Evolutionary conservation across 2,797 vertebrate species (phyloP).

Genomic region (Argyrosomus regius): DNA sequence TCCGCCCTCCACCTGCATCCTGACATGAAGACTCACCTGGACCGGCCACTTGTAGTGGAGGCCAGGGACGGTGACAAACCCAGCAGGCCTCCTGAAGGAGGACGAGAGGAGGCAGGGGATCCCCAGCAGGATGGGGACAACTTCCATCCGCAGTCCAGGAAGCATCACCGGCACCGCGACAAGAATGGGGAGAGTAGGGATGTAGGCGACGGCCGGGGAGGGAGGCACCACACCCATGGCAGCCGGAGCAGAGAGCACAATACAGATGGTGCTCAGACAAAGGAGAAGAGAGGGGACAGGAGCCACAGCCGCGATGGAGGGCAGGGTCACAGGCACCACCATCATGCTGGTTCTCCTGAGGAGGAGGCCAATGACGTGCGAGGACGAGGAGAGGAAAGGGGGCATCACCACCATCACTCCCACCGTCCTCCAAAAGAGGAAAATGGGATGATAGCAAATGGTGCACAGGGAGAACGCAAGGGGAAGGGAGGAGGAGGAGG

Average conservation of each 20-base stretch:
- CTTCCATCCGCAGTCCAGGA: constrained; percentile 71
- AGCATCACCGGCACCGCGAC: constrained; percentile 88
- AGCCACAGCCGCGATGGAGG: constrained; percentile 69
- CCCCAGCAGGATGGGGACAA: constrained; percentile 45
- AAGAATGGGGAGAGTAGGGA: constrained; percentile 79
- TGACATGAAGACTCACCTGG: constrained; percentile 95
- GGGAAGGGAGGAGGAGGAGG: constrained; percentile 85
- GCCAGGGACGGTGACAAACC: constrained; percentile 67
- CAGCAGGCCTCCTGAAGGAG: constrained; percentile 40
- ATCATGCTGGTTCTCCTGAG: constrained; percentile 80
- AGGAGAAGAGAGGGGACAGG: constrained; percentile 78
- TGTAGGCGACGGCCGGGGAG: constrained; percentile 76
- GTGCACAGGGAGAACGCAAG: constrained; percentile 81
- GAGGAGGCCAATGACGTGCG: constrained; percentile 73
- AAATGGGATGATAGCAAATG: constrained; percentile 82
- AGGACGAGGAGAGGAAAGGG: constrained; percentile 70
- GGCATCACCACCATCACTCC: constrained; percentile 82
- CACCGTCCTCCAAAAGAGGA: constrained; percentile 87
- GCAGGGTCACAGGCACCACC: constrained; percentile 68
- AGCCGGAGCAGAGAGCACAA: constrained; percentile 86
- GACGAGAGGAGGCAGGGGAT: constrained; percentile 50
- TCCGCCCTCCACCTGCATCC: constrained; percentile 92
- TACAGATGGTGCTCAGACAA: constrained; percentile 42
- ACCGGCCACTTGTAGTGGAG: constrained; percentile 94
- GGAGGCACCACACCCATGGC: constrained; percentile 86